Percentiles rank a stretch among this genome's conserved stretches.
Conservation (phyloP, 2,113 vertebrate species). For the Hiodon tergisus region DNA sequence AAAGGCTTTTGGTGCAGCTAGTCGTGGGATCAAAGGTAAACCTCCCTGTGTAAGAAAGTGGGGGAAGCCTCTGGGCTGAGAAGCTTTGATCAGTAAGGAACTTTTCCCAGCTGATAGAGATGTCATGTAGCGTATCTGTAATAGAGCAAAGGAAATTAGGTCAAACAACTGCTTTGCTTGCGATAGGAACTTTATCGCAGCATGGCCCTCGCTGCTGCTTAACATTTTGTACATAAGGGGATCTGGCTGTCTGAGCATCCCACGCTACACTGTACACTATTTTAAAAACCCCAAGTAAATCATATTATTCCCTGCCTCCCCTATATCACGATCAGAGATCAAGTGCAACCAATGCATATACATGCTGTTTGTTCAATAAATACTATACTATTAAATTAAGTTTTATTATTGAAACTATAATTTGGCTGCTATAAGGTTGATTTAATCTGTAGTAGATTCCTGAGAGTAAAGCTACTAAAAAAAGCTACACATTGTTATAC, state of each 20-base stretch:
- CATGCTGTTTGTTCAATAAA: too few species aligned
- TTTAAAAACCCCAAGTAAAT: slow-evolving; percentile 60
- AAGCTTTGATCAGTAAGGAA: slow-evolving; percentile 76
- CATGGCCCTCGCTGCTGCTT: background rate
- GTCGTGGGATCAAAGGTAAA: slow-evolving; percentile 91
- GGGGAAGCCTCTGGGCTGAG: slow-evolving; percentile 81
- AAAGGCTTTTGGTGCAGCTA: slow-evolving; percentile 82
- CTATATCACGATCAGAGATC: too few species aligned
- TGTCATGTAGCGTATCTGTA: slow-evolving; percentile 90
- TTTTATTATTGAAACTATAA: too few species aligned
- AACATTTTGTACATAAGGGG: slow-evolving; percentile 12
- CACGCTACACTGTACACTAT: slow-evolving; percentile 46
- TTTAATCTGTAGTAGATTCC: too few species aligned
- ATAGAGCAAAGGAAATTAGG: slow-evolving; percentile 45
- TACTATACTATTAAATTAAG: too few species aligned
- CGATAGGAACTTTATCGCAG: too few species aligned
- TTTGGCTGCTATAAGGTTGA: too few species aligned
- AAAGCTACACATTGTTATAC: too few species aligned
- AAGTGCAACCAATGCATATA: too few species aligned
- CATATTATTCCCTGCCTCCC: background rate
- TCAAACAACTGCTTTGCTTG: slow-evolving; percentile 38
- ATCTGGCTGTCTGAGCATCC: slow-evolving; percentile 51
- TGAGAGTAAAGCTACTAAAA: too few species aligned
- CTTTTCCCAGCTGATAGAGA: slow-evolving; percentile 85
- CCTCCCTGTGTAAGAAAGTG: slow-evolving; percentile 93